These are phyloP conservation scores for Shargacucullia verbasci DNA, from an alignment of 2,888 invertebrate species.

Conservation along the genomic window DNA sequence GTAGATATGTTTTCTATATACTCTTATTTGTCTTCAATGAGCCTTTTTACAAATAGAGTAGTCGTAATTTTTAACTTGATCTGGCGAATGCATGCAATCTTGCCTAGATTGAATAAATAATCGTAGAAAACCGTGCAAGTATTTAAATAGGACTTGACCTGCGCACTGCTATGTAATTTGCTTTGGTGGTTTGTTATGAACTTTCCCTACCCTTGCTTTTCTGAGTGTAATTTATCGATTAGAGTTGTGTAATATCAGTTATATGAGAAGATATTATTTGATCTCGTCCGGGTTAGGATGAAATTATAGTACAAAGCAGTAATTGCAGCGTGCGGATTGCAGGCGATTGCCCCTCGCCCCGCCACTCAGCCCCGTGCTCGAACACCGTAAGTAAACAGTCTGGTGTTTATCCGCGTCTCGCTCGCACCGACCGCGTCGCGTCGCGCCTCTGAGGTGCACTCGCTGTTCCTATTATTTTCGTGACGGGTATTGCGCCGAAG, in stretches of 20 bases:
- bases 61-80: too few relatives aligned
- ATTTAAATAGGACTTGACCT: slow-evolving; percentile 3
- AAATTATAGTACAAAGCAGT: slow-evolving; percentile 82
- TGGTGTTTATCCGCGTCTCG: slow-evolving; percentile 89
- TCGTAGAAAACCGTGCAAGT: background rate
- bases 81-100: too few relatives aligned
- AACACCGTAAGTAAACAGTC: slow-evolving; percentile 89
- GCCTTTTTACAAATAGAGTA: too few relatives aligned
- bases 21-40: too few relatives aligned
- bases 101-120: too few relatives aligned
- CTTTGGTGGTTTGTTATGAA: slow-evolving; percentile 4
- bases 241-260: slow-evolving; percentile 2
- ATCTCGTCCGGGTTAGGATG: slow-evolving; percentile 73
- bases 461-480: slow-evolving; percentile 89
- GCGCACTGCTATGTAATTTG: background rate
- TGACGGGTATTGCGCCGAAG: slow-evolving; percentile 89
- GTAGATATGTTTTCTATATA: too few relatives aligned
- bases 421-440: slow-evolving; percentile 88
- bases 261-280: slow-evolving; percentile 41
- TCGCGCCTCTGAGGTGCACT: slow-evolving; percentile 89
- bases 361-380: slow-evolving; percentile 81
- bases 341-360: slow-evolving; percentile 82
- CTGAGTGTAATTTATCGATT: slow-evolving; percentile 7
- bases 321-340: slow-evolving; percentile 89
- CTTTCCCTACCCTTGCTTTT: slow-evolving; percentile 4